Base-by-base conservation (phyloP, 2,797 vertebrate species). In the Novumbra hubbsi region DNA sequence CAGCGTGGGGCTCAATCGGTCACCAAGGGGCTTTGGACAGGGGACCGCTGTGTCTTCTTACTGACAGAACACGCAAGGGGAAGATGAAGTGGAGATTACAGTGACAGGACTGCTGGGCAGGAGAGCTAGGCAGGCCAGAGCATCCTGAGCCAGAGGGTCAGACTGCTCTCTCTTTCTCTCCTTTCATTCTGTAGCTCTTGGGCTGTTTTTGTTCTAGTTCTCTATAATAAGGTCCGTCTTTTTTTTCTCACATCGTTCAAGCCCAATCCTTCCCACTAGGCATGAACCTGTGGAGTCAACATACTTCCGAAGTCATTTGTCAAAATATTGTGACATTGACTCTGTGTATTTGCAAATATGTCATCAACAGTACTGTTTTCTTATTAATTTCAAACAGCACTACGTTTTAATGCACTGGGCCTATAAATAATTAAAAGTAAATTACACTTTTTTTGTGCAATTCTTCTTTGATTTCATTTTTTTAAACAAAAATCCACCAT, bases 21-120 rank as follows among this genome's bases (percentile, higher is more conserved):
- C 82, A 76, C 76, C 77, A 72, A 49, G 76, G 60, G 71, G 83
- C 80, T 89, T 87, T 83, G 73, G 77, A 19, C 68, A 76, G n/a
- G 73, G 75, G 24, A 65, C 81, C 63, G 70, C 65, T 69, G 71
- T 24, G 67, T 79, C 72, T 77, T 82, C 78, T 82, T 79, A 83
- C 63, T 38, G 72, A 30, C 28, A 17, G 27, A 70, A 71, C 84
- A 88, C 71, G 82, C 83, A 63, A 85, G 0, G 66, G 70, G 72
- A 68, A 67, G 52, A 70, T 79, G 86, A 12, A 86, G 85, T 81
- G 30, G 71, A 24, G 21, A 67, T 81, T 78, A 85, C 49, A 63
- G 27, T 27, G 30, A 14, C 28, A 16, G 62, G 12, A 30, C 2
- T 15, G 30, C 62, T 63, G 62, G 62, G 62, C 62, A 63, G 27